phyloP scores from a whole-genome alignment of 1,140 invertebrate species.

The Andrena cerasifolii region DNA sequence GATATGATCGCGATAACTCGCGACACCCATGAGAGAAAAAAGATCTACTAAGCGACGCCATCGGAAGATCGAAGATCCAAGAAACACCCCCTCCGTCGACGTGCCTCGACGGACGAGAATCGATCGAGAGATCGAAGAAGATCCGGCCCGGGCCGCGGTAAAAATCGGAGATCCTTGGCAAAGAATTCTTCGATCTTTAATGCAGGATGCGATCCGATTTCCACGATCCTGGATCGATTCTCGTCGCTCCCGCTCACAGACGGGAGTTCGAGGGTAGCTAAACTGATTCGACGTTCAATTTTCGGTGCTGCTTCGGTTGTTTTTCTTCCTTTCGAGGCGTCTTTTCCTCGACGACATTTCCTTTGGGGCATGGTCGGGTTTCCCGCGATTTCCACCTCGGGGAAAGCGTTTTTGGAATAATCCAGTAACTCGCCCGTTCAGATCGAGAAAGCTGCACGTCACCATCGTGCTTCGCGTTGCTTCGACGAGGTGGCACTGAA shows the following conservation, averaged over 20 bases:
- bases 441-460: too few species aligned
- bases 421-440: too few species aligned
- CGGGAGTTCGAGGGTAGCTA: not conserved
- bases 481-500: not conserved
- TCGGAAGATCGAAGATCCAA: not conserved
- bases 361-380: not conserved
- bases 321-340: not conserved
- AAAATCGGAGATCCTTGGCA: not conserved
- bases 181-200: not conserved
- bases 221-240: not conserved
- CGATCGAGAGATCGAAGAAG: conserved; percentile 1
- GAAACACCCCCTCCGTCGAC: not conserved
- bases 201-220: not conserved
- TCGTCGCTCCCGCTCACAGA: not conserved
- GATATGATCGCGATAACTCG: not conserved
- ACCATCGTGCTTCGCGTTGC: not conserved
- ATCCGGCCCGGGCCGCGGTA: not conserved
- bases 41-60: too few species aligned
- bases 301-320: not conserved
- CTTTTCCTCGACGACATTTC: not conserved
- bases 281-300: not conserved
- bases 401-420: not conserved
- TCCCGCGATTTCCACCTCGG: not conserved
- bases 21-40: not conserved
- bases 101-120: not conserved